Percentiles rank a stretch among this genome's conserved stretches.
phyloP scores from a whole-genome alignment of 2,888 invertebrate species.

The Nephrotoma flavescens region DNA sequence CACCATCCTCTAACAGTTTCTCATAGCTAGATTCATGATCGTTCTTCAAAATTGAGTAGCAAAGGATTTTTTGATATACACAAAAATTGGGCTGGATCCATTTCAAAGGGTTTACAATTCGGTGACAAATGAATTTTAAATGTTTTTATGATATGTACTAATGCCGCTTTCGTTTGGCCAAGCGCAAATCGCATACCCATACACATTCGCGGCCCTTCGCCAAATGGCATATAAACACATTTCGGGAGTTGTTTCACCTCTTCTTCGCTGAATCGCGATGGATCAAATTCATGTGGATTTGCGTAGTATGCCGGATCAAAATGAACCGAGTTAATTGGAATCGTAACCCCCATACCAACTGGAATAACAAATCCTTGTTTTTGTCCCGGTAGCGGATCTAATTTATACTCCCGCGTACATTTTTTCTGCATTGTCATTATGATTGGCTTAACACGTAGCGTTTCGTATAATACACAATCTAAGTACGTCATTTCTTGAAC shows the following conservation, averaged over 20 bases:
- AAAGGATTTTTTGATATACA: conserved; percentile 7
- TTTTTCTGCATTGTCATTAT: conserved; percentile 11
- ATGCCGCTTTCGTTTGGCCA: conserved; percentile 16
- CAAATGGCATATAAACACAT: conserved; percentile 20
- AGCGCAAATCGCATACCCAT: conserved; percentile 17
- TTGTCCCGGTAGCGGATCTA: conserved; percentile 5
- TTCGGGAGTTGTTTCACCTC: conserved; percentile 17
- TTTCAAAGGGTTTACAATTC: conserved; percentile 16
- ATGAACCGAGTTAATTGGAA: conserved; percentile 25
- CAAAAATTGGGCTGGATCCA: conserved; percentile 15
- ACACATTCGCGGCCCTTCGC: conserved; percentile 22
- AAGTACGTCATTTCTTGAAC: conserved; percentile 40
- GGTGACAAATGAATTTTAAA: conserved; percentile 16
- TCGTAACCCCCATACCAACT: conserved; percentile 20
- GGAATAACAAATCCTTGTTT: conserved; percentile 15
- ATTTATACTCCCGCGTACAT: conserved; percentile 10
- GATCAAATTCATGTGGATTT: conserved; percentile 28
- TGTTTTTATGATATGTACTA: conserved; percentile 14
- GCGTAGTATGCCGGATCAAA: conserved; percentile 26
- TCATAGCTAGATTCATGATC: background rate
- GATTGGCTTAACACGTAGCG: conserved; percentile 18
- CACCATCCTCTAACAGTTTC: no score
- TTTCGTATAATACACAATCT: conserved; percentile 34
- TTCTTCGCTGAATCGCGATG: conserved; percentile 26
- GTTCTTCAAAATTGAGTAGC: conserved; percentile 1